Percentiles rank a stretch among this genome's conserved stretches.
phyloP scores from a whole-genome alignment of 2,888 invertebrate species.

The Dicyrtomina minuta region DNA sequence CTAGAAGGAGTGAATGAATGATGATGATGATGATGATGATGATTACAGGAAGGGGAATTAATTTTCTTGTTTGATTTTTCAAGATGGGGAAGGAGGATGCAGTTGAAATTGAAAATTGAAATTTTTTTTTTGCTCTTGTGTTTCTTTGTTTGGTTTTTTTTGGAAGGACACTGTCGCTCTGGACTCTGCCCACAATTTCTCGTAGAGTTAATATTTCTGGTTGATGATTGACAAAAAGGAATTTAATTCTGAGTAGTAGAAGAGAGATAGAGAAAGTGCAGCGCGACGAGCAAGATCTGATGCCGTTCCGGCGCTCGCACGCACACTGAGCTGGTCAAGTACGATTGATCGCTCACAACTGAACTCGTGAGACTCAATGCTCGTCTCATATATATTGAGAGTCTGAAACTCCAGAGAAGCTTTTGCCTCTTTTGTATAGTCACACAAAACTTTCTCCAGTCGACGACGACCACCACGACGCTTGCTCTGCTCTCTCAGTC shows the following conservation, averaged over 20 bases:
- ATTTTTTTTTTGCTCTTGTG: not conserved
- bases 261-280: constrained; percentile 20
- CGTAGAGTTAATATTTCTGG: not conserved
- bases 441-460: constrained; percentile 6
- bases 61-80: too few species aligned
- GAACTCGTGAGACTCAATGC: constrained; percentile 30
- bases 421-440: not conserved
- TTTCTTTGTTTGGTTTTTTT: not conserved
- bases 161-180: not conserved
- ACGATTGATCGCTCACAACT: constrained; percentile 42
- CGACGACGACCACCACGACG: constrained; percentile 6
- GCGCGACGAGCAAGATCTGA: constrained; percentile 44
- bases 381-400: constrained; percentile 30
- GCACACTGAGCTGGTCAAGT: constrained; percentile 43
- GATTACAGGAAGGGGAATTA: too few species aligned
- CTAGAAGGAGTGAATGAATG: not conserved
- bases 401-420: constrained; percentile 23
- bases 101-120: not conserved
- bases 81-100: not conserved
- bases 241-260: not conserved
- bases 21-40: too few species aligned
- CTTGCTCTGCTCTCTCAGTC: constrained; percentile 25
- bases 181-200: not conserved
- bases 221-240: not conserved
- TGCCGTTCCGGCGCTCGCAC: constrained; percentile 43